Percentiles rank a stretch among this genome's conserved stretches.
phyloP scores from a whole-genome alignment of 2,113 vertebrate genomes.

The Octodon degus region DNA sequence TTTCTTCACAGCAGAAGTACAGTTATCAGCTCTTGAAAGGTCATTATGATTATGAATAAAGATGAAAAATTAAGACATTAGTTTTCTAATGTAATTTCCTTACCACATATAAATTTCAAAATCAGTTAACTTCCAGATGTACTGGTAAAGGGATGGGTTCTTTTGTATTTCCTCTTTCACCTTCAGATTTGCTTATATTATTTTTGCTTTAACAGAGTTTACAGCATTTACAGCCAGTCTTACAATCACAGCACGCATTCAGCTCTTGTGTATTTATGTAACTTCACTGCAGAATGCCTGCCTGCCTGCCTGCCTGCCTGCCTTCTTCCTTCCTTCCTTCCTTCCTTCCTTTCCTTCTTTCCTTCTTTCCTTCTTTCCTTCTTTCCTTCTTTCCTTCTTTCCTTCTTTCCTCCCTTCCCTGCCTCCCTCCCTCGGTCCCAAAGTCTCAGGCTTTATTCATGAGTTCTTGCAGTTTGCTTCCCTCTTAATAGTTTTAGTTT shows the following conservation, averaged over 20 bases:
- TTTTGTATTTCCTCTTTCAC: neutral
- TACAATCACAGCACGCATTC: neutral
- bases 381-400: neutral
- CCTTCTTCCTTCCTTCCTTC: neutral
- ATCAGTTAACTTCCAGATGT: neutral
- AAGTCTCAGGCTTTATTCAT: neutral
- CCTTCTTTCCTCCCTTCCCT: accelerated
- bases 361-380: neutral
- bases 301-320: neutral
- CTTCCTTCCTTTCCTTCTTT: neutral
- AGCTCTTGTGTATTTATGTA: neutral
- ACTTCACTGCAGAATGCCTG: neutral
- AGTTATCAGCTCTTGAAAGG: neutral
- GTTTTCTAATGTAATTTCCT: neutral
- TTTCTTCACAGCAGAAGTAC: neutral
- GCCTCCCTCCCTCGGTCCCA: neutral
- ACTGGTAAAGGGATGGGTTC: neutral
- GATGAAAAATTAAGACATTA: neutral
- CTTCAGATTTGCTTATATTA: neutral
- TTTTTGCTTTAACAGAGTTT: neutral
- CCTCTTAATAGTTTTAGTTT: neutral
- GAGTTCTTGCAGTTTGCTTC: neutral
- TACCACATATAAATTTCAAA: slow-evolving; percentile 28
- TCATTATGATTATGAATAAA: neutral
- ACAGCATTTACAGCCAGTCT: neutral